phyloP scores from a whole-genome alignment of 1,140 invertebrate genomes.

The Asbolus verrucosus region DNA sequence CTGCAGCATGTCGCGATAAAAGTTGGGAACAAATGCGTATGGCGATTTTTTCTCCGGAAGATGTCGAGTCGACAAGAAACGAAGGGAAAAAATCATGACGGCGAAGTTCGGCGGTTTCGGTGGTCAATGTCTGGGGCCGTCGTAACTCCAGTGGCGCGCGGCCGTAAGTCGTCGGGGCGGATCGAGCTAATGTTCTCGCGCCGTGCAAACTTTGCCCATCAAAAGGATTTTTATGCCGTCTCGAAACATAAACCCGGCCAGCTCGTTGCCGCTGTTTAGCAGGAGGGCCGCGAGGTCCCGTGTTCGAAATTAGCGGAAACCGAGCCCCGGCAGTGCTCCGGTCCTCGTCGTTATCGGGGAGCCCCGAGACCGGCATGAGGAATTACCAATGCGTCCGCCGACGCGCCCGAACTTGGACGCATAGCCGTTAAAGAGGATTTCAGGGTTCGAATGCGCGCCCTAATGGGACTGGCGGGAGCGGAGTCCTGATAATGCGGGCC shows the following conservation, averaged over 20 bases:
- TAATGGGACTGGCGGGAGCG: constrained; percentile 23
- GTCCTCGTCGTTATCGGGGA: background rate
- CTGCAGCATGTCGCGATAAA: too few relatives aligned
- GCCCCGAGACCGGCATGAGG: constrained; percentile 1
- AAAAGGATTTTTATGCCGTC: constrained; percentile 53
- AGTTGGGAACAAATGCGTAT: too few relatives aligned
- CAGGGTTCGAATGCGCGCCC: background rate
- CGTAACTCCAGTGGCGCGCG: constrained; percentile 28
- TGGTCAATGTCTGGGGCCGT: constrained; percentile 4
- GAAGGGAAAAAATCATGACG: background rate
- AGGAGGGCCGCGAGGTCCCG: constrained; percentile 40
- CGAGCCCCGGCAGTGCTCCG: background rate
- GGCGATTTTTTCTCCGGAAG: too few relatives aligned
- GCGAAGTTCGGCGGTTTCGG: background rate
- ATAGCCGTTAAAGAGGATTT: constrained; percentile 2
- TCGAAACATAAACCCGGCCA: constrained; percentile 53
- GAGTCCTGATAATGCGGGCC: constrained; percentile 18
- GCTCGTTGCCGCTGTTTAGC: constrained; percentile 50
- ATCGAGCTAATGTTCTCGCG: constrained; percentile 51
- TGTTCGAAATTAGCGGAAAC: constrained; percentile 45
- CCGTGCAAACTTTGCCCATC: constrained; percentile 53
- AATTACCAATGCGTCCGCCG: constrained; percentile 24
- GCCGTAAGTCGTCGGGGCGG: constrained; percentile 50
- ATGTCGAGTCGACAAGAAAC: too few relatives aligned
- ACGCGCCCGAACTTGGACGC: constrained; percentile 11